Base-by-base conservation (phyloP, 2,797 vertebrate species). In the Thaleichthys pacificus region DNA sequence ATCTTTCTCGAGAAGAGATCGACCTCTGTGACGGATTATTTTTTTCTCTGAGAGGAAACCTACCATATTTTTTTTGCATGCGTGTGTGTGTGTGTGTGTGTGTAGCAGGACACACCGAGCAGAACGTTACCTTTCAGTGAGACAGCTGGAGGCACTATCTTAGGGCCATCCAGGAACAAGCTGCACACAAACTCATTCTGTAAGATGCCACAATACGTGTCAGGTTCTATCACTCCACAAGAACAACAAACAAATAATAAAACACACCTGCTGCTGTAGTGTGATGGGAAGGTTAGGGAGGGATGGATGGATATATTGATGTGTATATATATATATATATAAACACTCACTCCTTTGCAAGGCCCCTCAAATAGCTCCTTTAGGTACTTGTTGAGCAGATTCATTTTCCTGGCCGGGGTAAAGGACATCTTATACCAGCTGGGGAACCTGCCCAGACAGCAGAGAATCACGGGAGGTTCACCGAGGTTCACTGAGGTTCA, bases 121-220 rank as follows among this genome's bases (percentile, higher is more conserved):
- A 26, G 4, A 49, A 57, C 32, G 42, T 80, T 76, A 92, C 90
- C 85, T 76, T 86, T 80, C 61, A 77, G 79, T 73, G 1, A 76
- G 32, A 75, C 72, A 5, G 74, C 66, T 57, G 49, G 73, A 2
- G 35, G 75, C 80, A 74, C 74, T 3, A 38, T 76, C 81, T 77
- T 72, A 30, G 91, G 92, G 14, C 94, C 91, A 4, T 94, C 95
- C 71, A 95, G 87, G 77, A 97, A 95, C 86, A 97, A 91, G 47
- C 80, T 87, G 80, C 95, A 93, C 49, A 95, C 91, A 77, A 80
- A 93, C 63, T 96, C 93, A 85, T 94, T 94, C 95, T 96, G 91
- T 67, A n/a, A 88, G 82, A 73, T 21, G 21, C 32, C 51, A 61
- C 26, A 24, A 15, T 14, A 38, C 3, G 22, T n/a, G 38, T 77